Evolutionary conservation across 2,113 vertebrate genomes (phyloP).

Genomic region (Muntiacus reevesi): DNA sequence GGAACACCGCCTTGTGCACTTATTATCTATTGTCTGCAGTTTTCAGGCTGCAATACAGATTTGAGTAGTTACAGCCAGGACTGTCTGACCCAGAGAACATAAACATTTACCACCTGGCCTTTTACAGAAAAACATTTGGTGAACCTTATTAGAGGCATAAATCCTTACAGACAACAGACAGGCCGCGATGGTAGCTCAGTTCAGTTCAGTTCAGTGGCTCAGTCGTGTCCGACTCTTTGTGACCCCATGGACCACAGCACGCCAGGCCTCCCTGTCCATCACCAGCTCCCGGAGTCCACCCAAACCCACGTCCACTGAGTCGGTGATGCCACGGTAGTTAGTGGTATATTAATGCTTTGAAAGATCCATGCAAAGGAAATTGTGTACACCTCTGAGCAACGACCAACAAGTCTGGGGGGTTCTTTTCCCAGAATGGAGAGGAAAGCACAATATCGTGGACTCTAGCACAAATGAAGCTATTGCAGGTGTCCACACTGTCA

Average conservation of each 20-base stretch:
- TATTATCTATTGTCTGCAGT: background rate
- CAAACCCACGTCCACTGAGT: too few species aligned
- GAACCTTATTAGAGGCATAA: background rate
- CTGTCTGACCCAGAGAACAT: background rate
- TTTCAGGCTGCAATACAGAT: background rate
- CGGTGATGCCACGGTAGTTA: background rate
- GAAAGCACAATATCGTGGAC: background rate
- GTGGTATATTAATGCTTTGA: background rate
- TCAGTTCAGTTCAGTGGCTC: too few species aligned
- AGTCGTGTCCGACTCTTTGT: too few species aligned
- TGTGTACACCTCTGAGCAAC: background rate
- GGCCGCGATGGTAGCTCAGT: background rate
- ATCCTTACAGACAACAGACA: background rate
- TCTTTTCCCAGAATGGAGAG: background rate
- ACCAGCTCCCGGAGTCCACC: too few species aligned
- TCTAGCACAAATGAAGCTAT: background rate
- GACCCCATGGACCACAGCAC: too few species aligned
- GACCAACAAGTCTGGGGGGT: background rate
- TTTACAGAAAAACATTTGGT: background rate
- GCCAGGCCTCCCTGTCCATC: too few species aligned
- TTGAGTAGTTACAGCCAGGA: background rate
- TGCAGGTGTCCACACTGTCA: background rate
- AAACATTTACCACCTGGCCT: background rate
- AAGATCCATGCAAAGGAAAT: background rate
- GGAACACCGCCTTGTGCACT: background rate